Conservation (phyloP, 2,113 vertebrate genomes). For the Psittacula cyanocephala region DNA sequence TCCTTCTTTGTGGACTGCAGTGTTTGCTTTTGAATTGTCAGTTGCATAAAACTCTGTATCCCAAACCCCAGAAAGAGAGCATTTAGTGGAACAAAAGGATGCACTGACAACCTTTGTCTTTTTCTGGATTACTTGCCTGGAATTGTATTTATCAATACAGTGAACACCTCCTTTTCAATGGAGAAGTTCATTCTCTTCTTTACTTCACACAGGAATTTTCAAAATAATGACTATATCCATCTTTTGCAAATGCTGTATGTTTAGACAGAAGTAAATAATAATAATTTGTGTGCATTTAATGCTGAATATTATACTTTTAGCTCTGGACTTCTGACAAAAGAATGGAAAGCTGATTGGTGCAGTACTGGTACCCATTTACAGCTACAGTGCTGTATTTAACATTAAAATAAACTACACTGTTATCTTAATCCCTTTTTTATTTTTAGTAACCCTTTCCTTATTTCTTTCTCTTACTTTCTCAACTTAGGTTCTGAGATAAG, state of each 20-base stretch:
- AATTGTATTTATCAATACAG: background rate
- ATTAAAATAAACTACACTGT: background rate
- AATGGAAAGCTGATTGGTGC: background rate
- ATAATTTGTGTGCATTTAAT: background rate
- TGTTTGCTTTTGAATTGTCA: constrained; percentile 16
- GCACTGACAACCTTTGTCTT: background rate
- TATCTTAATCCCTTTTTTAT: background rate
- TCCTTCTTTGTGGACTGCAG: background rate
- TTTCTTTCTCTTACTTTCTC: background rate
- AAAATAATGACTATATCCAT: background rate
- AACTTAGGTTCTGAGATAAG: background rate
- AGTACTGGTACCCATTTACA: background rate
- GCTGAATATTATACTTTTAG: background rate
- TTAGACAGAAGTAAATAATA: background rate
- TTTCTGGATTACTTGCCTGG: background rate
- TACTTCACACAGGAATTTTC: background rate
- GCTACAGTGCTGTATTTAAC: background rate
- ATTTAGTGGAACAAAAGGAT: background rate
- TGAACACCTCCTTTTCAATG: background rate
- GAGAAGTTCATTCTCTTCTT: background rate
- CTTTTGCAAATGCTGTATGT: background rate
- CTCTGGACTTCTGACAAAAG: background rate
- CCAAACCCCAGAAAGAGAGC: background rate
- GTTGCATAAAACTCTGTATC: background rate
- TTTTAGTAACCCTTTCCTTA: background rate